phyloP scores from a whole-genome alignment of 1,140 invertebrate species.

The Ceratosolen fusciceps region DNA sequence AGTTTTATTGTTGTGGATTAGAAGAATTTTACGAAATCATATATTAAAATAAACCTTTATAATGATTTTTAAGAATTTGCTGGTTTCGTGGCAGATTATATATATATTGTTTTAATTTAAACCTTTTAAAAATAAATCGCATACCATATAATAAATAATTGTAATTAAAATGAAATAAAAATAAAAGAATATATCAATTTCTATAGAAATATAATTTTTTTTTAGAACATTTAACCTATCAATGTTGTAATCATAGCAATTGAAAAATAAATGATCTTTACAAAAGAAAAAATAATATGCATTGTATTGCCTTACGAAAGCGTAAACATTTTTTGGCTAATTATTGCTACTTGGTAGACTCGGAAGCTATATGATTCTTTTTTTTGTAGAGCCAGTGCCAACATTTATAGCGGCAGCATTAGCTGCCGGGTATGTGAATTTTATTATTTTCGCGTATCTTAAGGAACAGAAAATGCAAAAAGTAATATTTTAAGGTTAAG shows the following conservation, averaged over 20 bases:
- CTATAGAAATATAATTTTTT: background rate
- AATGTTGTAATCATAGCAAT: no score
- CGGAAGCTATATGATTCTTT: background rate
- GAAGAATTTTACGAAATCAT: no score
- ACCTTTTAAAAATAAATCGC: no score
- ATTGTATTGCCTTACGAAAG: background rate
- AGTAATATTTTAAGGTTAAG: background rate
- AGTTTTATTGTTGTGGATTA: no score
- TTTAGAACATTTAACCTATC: background rate
- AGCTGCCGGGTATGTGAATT: background rate
- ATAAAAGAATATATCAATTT: no score
- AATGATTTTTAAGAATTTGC: no score
- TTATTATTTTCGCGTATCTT: background rate
- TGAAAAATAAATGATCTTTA: no score
- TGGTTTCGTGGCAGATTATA: no score
- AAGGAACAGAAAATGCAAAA: background rate
- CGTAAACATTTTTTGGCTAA: constrained; percentile 1
- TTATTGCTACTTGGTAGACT: background rate
- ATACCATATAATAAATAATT: no score
- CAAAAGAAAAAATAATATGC: background rate
- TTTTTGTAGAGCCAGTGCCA: background rate
- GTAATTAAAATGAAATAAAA: no score
- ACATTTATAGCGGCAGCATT: background rate
- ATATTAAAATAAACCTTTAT: no score
- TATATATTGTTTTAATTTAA: no score